These are phyloP conservation scores for Neolamprologus fasciatus DNA, from an alignment of 2,113 vertebrate genomes.

Conservation along the genomic window DNA sequence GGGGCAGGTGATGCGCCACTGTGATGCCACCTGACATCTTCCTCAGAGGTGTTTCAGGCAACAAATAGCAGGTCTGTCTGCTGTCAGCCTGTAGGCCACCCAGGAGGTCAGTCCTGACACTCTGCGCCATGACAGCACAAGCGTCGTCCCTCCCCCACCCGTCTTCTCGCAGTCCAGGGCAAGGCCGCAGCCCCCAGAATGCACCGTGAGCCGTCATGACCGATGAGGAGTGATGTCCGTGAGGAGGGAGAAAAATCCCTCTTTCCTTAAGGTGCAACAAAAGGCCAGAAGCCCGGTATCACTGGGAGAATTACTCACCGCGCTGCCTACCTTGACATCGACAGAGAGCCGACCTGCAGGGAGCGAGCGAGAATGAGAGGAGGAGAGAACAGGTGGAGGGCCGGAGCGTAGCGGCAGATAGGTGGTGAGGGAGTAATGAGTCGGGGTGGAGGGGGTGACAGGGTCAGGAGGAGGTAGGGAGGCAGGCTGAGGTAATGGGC, in stretches of 20 bases:
- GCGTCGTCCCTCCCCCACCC: background rate
- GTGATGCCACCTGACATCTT: constrained; percentile 58
- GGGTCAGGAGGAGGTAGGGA: constrained; percentile 52
- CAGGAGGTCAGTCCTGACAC: constrained; percentile 55
- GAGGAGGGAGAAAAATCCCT: constrained; percentile 43
- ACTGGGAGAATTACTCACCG: constrained; percentile 61
- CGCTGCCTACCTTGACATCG: constrained; percentile 38
- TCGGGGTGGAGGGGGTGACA: constrained; percentile 30
- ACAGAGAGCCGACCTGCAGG: constrained; percentile 31
- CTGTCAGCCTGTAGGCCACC: constrained; percentile 59
- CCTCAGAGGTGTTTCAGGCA: constrained; percentile 60
- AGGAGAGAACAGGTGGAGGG: constrained; percentile 55
- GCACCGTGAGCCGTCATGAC: constrained; percentile 47
- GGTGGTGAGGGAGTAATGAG: constrained; percentile 57
- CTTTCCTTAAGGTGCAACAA: constrained; percentile 57
- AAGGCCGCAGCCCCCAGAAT: constrained; percentile 27
- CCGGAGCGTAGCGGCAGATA: constrained; percentile 26
- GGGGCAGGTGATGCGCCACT: constrained; percentile 32
- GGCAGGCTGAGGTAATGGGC: constrained; percentile 57
- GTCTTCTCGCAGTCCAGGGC: background rate
- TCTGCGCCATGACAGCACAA: constrained; percentile 40
- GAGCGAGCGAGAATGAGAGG: background rate
- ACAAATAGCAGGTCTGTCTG: constrained; percentile 67
- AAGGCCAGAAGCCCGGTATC: constrained; percentile 59
- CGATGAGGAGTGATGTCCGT: constrained; percentile 46